Evolutionary conservation across 2,113 vertebrate species (phyloP).

Genomic region (Agapornis roseicollis): DNA sequence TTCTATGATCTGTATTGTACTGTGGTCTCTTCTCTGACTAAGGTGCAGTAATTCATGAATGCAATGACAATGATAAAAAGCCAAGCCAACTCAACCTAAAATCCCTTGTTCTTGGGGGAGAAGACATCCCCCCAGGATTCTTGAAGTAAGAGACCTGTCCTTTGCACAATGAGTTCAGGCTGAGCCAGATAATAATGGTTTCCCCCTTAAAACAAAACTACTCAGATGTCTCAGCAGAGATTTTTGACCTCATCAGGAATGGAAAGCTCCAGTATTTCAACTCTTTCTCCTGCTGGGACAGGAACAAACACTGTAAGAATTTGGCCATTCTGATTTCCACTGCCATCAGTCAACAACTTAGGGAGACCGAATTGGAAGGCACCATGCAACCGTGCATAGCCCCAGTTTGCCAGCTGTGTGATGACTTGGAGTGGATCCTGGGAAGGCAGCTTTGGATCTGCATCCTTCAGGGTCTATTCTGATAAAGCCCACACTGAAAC

Average conservation of each 20-base stretch:
- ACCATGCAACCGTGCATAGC: neutral
- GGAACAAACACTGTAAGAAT: neutral
- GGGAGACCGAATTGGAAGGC: neutral
- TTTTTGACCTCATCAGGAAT: neutral
- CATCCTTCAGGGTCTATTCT: neutral
- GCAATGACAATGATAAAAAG: neutral
- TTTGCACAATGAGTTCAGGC: neutral
- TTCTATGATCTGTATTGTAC: neutral
- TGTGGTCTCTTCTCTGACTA: neutral
- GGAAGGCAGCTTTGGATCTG: neutral
- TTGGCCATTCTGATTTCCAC: neutral
- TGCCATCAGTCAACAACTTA: neutral
- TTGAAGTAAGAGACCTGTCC: neutral
- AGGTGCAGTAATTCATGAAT: neutral
- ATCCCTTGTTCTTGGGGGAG: neutral
- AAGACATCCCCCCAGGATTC: neutral
- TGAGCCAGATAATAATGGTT: neutral
- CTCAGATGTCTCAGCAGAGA: neutral
- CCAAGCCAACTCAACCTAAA: neutral
- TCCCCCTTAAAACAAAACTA: neutral
- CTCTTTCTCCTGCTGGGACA: neutral
- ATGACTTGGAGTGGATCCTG: neutral
- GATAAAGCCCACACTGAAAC: rapidly evolving
- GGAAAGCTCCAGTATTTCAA: neutral
- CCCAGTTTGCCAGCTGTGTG: neutral